Evolutionary conservation across 1,140 invertebrate species (phyloP).

Genomic region (Tachypleus tridentatus): DNA sequence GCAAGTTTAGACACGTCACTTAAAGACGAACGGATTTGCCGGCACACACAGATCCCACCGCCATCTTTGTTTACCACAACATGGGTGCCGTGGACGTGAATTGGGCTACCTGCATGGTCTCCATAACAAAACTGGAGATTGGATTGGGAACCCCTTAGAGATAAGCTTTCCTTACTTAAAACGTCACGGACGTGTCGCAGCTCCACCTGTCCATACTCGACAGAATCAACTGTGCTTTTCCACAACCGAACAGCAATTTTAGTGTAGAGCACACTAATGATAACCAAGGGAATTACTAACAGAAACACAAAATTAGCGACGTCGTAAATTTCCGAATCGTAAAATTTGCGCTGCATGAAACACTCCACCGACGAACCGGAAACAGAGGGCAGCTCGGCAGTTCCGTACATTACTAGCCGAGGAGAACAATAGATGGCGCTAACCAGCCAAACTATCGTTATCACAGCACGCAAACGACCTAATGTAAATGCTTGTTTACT

Average conservation of each 20-base stretch:
- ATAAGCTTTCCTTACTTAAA: no score
- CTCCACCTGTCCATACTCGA: no score
- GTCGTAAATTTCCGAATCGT: constrained; percentile 59
- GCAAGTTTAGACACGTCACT: no score
- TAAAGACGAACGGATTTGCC: no score
- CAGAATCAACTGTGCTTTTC: constrained; percentile 24
- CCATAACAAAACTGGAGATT: no score
- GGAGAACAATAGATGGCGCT: constrained; percentile 60
- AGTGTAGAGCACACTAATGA: constrained; percentile 59
- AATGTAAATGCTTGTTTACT: constrained; percentile 33
- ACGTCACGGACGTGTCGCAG: no score
- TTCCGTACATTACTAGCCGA: constrained; percentile 41
- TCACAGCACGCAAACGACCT: constrained; percentile 44
- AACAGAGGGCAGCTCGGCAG: constrained; percentile 16
- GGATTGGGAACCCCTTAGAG: no score
- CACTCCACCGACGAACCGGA: constrained; percentile 42
- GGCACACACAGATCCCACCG: no score
- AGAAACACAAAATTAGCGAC: constrained; percentile 60
- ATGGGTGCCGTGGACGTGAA: no score
- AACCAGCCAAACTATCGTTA: constrained; percentile 57
- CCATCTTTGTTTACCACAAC: no score
- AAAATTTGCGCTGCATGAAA: constrained; percentile 53
- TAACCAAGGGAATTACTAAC: constrained; percentile 54
- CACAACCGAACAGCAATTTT: constrained; percentile 58
- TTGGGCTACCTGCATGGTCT: no score